Evolutionary conservation across 2,797 vertebrate species (phyloP).

Genomic region (Vipera ursinii): DNA sequence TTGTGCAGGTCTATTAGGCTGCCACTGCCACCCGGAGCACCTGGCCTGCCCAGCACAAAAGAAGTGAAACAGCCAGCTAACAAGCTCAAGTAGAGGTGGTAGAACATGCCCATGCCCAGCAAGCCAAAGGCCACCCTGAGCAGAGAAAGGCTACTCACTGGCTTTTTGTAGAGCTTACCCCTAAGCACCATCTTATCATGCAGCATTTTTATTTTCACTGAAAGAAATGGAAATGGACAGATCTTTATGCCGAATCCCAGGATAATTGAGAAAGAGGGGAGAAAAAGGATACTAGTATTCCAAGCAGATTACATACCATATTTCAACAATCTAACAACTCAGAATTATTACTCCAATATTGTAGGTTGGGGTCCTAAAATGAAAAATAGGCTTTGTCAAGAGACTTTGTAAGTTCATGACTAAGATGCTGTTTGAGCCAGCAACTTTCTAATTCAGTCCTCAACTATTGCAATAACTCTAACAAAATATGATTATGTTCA

Average conservation of each 20-base stretch:
- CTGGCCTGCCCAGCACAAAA: no score
- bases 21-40: no score
- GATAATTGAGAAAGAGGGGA: background rate
- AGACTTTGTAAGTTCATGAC: background rate
- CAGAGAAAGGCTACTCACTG: no score
- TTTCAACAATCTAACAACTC: background rate
- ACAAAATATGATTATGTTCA: background rate
- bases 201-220: background rate
- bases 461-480: background rate
- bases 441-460: background rate
- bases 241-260: background rate
- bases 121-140: no score
- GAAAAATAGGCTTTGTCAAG: background rate
- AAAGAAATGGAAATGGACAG: background rate
- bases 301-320: background rate
- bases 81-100: no score
- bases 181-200: background rate
- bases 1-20: no score
- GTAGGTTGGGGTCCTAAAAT: background rate
- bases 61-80: no score
- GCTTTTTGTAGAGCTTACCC: background rate
- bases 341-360: background rate
- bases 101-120: no score
- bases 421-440: background rate
- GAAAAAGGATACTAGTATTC: background rate